These are phyloP conservation scores for Poecilia velifera DNA, from an alignment of 2,797 vertebrate genomes.

Conservation along the genomic window DNA sequence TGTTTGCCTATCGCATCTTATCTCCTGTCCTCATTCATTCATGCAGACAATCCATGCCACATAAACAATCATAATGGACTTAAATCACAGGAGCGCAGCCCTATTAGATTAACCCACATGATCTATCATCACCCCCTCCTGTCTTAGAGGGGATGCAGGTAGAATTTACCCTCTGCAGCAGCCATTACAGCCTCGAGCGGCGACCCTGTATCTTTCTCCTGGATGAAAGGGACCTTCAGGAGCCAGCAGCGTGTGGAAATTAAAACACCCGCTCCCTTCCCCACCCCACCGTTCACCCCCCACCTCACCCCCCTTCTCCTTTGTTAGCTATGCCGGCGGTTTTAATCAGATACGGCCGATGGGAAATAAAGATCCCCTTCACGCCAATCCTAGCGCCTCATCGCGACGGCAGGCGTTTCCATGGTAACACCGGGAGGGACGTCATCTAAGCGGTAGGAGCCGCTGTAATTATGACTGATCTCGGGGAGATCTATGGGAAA, in stretches of 20 bases:
- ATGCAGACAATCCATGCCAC: slow-evolving; percentile 36
- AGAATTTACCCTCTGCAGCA: slow-evolving; percentile 40
- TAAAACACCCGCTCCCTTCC: slow-evolving; percentile 24
- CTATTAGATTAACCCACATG: slow-evolving; percentile 61
- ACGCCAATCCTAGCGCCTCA: slow-evolving; percentile 50
- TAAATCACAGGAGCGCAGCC: slow-evolving; percentile 54
- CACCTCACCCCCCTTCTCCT: background rate
- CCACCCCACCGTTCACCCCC: too few relatives aligned
- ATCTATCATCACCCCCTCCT: slow-evolving; percentile 54
- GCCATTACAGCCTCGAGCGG: slow-evolving; percentile 48
- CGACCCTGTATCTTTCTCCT: slow-evolving; percentile 46
- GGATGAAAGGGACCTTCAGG: slow-evolving; percentile 60
- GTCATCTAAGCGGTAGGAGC: slow-evolving; percentile 48
- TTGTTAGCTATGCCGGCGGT: slow-evolving; percentile 57
- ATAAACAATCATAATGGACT: slow-evolving; percentile 46
- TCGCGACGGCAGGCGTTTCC: slow-evolving; percentile 62
- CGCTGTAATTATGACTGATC: slow-evolving; percentile 75
- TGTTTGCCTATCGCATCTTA: slow-evolving; percentile 19
- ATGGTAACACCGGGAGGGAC: slow-evolving; percentile 59
- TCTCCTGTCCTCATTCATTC: slow-evolving; percentile 36
- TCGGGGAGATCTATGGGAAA: slow-evolving; percentile 46
- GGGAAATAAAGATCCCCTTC: slow-evolving; percentile 73
- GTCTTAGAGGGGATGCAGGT: slow-evolving; percentile 42
- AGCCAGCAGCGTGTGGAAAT: slow-evolving; percentile 57
- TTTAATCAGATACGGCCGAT: slow-evolving; percentile 72